A percentile compares a stretch with the other conserved stretches of the same genome.
These are phyloP conservation scores for Apoderus coryli DNA, from an alignment of 2,888 invertebrate species.

Conservation along the genomic window DNA sequence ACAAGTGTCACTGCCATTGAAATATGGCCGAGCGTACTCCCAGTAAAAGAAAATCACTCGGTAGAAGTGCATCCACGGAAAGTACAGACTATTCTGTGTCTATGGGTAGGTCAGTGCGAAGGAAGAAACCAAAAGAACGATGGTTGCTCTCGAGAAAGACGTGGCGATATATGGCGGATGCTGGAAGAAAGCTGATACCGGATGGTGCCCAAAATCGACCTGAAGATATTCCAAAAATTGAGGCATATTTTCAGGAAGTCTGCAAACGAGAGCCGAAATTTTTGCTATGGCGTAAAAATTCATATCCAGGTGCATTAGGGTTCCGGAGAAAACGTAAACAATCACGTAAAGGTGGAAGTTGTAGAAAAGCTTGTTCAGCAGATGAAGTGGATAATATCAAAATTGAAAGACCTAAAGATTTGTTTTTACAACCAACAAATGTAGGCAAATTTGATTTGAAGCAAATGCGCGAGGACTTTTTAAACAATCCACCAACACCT, in stretches of 20 bases:
- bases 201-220: slow-evolving; percentile 57
- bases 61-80: slow-evolving; percentile 33
- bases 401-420: slow-evolving; percentile 34
- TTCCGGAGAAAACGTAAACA: slow-evolving; percentile 41
- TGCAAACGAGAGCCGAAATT: slow-evolving; percentile 66
- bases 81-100: slow-evolving; percentile 32
- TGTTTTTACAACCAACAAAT: slow-evolving; percentile 24
- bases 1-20: no score
- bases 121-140: slow-evolving; percentile 56
- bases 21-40: slow-evolving; percentile 22
- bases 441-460: slow-evolving; percentile 54
- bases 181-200: slow-evolving; percentile 73
- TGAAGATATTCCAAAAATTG: slow-evolving; percentile 67
- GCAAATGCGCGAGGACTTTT: slow-evolving; percentile 52
- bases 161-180: slow-evolving; percentile 88
- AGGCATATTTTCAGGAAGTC: slow-evolving; percentile 71
- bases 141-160: slow-evolving; percentile 82
- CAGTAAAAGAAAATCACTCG: slow-evolving; percentile 23
- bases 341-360: slow-evolving; percentile 48
- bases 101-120: slow-evolving; percentile 44
- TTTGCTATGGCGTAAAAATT: slow-evolving; percentile 68
- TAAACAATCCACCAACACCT: slow-evolving; percentile 35
- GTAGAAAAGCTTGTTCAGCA: slow-evolving; percentile 49
- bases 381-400: slow-evolving; percentile 43
- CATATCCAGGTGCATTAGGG: slow-evolving; percentile 59